These are phyloP conservation scores for Hyaena hyaena DNA, from an alignment of 2,113 vertebrate genomes.

Conservation along the genomic window DNA sequence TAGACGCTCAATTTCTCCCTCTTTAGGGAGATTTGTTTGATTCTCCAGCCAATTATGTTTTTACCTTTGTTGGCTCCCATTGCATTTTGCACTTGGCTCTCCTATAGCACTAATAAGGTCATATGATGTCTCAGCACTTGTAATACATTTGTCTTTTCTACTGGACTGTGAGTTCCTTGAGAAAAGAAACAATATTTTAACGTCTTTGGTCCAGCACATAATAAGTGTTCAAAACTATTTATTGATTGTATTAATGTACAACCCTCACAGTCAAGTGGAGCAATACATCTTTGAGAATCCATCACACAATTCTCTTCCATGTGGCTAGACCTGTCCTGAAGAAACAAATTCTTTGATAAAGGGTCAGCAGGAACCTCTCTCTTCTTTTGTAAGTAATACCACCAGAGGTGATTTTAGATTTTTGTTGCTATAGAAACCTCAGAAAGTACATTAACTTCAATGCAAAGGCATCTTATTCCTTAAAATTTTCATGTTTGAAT, in stretches of 20 bases:
- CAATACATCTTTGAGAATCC: constrained; percentile 56
- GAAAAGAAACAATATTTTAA: constrained; percentile 56
- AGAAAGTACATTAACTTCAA: constrained; percentile 85
- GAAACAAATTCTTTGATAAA: constrained; percentile 78
- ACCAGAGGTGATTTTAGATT: constrained; percentile 83
- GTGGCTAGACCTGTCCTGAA: constrained; percentile 59
- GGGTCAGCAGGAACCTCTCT: constrained; percentile 72
- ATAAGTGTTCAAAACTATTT: constrained; percentile 60
- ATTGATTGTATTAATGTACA: constrained; percentile 49
- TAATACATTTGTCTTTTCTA: background rate
- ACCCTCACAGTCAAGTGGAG: constrained; percentile 32
- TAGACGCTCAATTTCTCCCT: background rate
- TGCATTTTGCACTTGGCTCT: background rate
- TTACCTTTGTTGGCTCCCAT: background rate
- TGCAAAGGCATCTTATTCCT: constrained; percentile 81
- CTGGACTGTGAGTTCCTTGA: constrained; percentile 43
- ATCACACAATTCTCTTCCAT: constrained; percentile 47
- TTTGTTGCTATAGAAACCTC: constrained; percentile 86
- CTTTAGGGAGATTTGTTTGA: background rate
- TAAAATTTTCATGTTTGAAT: constrained; percentile 84
- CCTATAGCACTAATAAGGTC: background rate
- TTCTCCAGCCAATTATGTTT: constrained; percentile 1
- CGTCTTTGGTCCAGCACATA: constrained; percentile 11
- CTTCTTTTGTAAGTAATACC: constrained; percentile 78
- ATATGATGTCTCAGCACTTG: background rate